Evolutionary conservation across 1,140 invertebrate species (phyloP).

Genomic region (Zaprionus capensis): DNA sequence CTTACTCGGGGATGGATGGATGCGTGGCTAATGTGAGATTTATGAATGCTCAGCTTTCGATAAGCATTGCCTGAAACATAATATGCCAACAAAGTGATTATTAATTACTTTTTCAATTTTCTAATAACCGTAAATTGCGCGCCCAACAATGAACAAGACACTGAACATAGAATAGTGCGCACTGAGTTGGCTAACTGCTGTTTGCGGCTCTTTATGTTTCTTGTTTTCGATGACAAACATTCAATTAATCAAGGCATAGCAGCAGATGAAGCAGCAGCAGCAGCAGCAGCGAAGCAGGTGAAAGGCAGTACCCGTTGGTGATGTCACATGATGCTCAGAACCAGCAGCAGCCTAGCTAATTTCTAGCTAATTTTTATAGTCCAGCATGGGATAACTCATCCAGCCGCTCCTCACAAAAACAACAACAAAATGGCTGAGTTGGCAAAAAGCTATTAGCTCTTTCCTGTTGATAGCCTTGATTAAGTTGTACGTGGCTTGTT

Average conservation of each 20-base stretch:
- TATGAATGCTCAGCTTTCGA: constrained; percentile 44
- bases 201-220: constrained; percentile 43
- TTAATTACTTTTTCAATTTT: constrained; percentile 77
- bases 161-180: constrained; percentile 18
- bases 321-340: constrained; percentile 64
- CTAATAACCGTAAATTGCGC: constrained; percentile 73
- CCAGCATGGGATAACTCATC: constrained; percentile 28
- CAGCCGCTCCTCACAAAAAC: neutral
- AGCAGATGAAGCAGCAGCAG: neutral
- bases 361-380: constrained; percentile 42
- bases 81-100: constrained; percentile 69
- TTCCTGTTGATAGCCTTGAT: constrained; percentile 59
- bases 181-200: constrained; percentile 8
- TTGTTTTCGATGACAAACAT: constrained; percentile 65
- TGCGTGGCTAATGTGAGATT: constrained; percentile 63
- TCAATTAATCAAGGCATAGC: constrained; percentile 66
- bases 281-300: constrained; percentile 45
- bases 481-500: constrained; percentile 7
- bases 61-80: constrained; percentile 53
- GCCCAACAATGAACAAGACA: constrained; percentile 15
- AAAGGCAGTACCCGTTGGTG: constrained; percentile 63
- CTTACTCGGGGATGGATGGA: constrained; percentile 11
- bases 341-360: constrained; percentile 25
- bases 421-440: constrained; percentile 18
- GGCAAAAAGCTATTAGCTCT: constrained; percentile 16